phyloP scores from a whole-genome alignment of 2,797 vertebrate genomes.

The Darevskia nairensis region DNA sequence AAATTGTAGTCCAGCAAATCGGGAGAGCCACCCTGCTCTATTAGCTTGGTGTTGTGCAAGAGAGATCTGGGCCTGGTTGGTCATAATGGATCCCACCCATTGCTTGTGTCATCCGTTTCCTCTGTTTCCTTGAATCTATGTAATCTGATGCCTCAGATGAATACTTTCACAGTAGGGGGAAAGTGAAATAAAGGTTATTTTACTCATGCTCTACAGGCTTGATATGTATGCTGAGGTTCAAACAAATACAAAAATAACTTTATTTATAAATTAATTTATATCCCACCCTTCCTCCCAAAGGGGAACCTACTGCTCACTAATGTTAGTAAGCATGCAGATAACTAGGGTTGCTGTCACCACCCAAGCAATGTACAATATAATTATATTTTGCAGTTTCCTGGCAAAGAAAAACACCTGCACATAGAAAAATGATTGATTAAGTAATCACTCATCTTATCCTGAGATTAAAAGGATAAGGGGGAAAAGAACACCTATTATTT shows the following conservation, averaged over 20 bases:
- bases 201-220: not conserved
- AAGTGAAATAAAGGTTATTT: slow-evolving; percentile 9
- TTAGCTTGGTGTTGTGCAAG: not conserved
- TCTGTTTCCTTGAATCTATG: slow-evolving; percentile 17
- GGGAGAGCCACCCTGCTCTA: not conserved
- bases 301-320: too few relatives aligned
- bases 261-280: too few relatives aligned
- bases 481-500: too few relatives aligned
- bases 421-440: too few relatives aligned
- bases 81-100: not conserved
- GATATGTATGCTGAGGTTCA: not conserved
- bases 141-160: slow-evolving; percentile 14
- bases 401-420: not conserved
- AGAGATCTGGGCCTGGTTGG: not conserved
- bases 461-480: too few relatives aligned
- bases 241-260: too few relatives aligned
- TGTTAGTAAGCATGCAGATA: not conserved
- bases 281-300: too few relatives aligned
- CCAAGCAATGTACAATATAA: not conserved
- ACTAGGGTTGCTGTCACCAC: not conserved
- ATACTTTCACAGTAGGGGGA: not conserved
- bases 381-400: not conserved
- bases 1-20: too few relatives aligned
- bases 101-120: slow-evolving; percentile 15
- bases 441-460: too few relatives aligned